Conservation (phyloP, 1,140 invertebrate genomes). For the Choristoneura fumiferana region DNA sequence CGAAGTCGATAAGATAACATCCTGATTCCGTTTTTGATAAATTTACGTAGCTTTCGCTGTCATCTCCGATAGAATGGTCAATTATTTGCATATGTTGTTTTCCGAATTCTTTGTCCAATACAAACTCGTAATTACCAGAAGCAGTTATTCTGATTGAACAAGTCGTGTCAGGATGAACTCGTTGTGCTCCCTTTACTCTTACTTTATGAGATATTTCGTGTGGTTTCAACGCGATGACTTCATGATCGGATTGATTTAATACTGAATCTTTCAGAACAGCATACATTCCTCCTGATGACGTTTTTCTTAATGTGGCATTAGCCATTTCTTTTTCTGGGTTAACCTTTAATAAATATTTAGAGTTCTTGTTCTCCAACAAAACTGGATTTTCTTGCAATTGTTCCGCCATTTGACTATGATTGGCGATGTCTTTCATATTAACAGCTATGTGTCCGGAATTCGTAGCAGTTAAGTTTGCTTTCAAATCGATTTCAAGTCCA, state of each 20-base stretch:
- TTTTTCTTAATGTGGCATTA: slow-evolving; percentile 30
- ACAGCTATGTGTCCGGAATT: background rate
- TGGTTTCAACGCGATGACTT: background rate
- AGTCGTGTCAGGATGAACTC: slow-evolving; percentile 27
- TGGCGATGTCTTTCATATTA: background rate
- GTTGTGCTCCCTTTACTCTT: slow-evolving; percentile 29
- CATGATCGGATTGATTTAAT: background rate
- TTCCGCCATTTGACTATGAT: background rate
- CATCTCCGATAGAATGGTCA: slow-evolving; percentile 29
- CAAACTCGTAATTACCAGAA: slow-evolving; percentile 44
- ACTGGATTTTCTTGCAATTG: slow-evolving; percentile 20
- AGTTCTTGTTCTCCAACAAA: slow-evolving; percentile 18
- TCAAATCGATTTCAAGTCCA: background rate
- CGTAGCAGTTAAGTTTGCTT: background rate
- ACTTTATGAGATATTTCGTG: slow-evolving; percentile 26
- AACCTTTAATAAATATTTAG: slow-evolving; percentile 21
- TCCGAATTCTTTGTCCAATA: slow-evolving; percentile 61
- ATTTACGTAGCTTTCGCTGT: slow-evolving; percentile 31
- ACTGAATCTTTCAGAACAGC: slow-evolving; percentile 23
- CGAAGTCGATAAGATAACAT: slow-evolving; percentile 38
- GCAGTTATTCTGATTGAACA: slow-evolving; percentile 37
- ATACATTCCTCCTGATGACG: slow-evolving; percentile 21
- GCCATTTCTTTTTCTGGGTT: background rate
- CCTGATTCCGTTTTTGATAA: slow-evolving; percentile 36
- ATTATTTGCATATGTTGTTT: slow-evolving; percentile 37